Evolutionary conservation across 2,113 vertebrate genomes (phyloP).

Genomic region (Hiodon alosoides): DNA sequence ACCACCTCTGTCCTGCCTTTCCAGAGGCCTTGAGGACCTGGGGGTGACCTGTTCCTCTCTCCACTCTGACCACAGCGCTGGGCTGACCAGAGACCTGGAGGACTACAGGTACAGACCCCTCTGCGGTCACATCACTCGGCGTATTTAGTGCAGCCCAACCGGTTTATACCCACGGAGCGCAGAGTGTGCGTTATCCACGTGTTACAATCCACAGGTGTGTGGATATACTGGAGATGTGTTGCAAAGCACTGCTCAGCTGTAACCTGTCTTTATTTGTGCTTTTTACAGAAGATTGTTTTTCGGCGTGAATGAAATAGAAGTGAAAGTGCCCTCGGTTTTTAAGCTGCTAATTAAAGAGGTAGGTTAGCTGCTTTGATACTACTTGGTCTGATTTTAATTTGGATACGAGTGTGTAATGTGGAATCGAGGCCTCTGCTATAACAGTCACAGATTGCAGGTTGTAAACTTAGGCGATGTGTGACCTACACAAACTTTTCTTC

Average conservation of each 20-base stretch:
- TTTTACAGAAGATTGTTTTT: constrained; percentile 84
- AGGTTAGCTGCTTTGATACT: constrained; percentile 26
- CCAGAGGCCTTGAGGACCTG: constrained; percentile 80
- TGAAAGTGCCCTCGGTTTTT: constrained; percentile 99
- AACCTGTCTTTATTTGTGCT: constrained; percentile 16
- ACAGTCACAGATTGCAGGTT: too few relatives aligned
- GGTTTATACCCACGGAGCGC: too few relatives aligned
- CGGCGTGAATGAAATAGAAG: constrained; percentile 93
- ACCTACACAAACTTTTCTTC: too few relatives aligned
- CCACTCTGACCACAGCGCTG: constrained; percentile 74
- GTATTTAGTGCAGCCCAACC: too few relatives aligned
- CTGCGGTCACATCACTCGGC: neutral
- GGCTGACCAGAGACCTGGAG: constrained; percentile 70
- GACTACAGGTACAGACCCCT: constrained; percentile 72
- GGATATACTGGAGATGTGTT: neutral
- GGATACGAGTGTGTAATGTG: too few relatives aligned
- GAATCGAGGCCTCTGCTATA: too few relatives aligned
- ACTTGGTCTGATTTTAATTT: too few relatives aligned
- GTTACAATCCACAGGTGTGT: too few relatives aligned
- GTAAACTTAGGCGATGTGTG: too few relatives aligned
- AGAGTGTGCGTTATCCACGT: too few relatives aligned
- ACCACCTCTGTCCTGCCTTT: constrained; percentile 32
- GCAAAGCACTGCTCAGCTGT: neutral
- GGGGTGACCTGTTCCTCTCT: constrained; percentile 72
- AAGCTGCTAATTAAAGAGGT: constrained; percentile 99